Evolutionary conservation across 2,888 invertebrate genomes (phyloP).

Genomic region (Eristalis intricaria): DNA sequence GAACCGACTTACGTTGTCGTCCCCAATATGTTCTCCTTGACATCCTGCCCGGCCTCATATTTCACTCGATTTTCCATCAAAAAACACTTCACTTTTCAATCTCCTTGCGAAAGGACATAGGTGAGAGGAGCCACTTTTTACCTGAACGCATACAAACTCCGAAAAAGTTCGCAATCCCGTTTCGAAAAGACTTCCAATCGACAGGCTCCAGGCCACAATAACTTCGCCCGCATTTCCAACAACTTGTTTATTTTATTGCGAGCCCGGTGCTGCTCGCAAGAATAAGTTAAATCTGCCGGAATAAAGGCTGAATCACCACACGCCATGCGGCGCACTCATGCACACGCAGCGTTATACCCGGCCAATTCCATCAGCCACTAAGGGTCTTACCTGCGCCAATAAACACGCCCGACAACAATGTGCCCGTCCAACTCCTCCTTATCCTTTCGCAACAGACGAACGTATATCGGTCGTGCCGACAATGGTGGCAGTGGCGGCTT

Average conservation of each 20-base stretch:
- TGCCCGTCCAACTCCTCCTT: neutral
- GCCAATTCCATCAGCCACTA: neutral
- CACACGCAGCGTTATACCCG: neutral
- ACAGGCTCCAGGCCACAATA: neutral
- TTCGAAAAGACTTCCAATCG: neutral
- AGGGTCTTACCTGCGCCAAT: neutral
- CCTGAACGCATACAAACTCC: neutral
- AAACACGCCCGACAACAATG: neutral
- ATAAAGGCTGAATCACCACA: neutral
- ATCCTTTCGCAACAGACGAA: neutral
- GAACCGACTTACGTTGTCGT: too few species aligned
- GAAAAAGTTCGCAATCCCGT: neutral
- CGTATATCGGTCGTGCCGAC: neutral
- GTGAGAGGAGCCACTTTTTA: neutral
- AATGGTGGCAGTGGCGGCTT: neutral
- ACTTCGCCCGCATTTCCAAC: neutral
- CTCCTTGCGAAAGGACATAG: neutral
- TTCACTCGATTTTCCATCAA: neutral
- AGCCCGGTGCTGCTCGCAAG: neutral
- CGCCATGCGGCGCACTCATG: neutral
- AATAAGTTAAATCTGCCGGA: neutral
- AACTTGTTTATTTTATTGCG: neutral
- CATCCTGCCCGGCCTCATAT: neutral
- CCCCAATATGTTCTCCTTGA: neutral
- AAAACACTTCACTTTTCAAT: neutral